Percentiles rank a stretch among this genome's conserved stretches.
Conservation (phyloP, 2,888 invertebrate species). For the Amblyjoppa fuscipennis region DNA sequence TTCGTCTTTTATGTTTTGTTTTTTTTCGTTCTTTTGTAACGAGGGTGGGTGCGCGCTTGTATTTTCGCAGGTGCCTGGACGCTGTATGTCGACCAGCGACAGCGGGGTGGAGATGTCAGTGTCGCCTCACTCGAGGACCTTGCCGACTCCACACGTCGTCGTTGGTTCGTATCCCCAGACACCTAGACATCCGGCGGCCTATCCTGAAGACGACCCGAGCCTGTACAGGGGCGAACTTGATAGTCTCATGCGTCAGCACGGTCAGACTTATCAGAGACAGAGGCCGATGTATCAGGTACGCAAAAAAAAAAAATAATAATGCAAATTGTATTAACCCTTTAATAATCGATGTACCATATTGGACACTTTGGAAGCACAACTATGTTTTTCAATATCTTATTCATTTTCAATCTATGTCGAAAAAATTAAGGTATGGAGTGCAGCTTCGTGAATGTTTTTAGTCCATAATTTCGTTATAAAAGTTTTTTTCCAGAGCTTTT, state of each 20-base stretch:
- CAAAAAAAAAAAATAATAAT: conserved; percentile 2
- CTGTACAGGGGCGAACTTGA: conserved; percentile 92
- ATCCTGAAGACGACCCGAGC: conserved; percentile 89
- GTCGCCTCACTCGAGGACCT: conserved; percentile 82
- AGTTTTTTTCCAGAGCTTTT: too few species aligned
- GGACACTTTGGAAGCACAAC: not conserved
- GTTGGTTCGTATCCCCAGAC: conserved; percentile 80
- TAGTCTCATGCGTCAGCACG: conserved; percentile 92
- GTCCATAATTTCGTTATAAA: not conserved
- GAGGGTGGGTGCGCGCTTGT: conserved; percentile 8
- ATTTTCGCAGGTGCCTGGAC: conserved; percentile 83
- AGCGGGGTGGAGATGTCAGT: conserved; percentile 86
- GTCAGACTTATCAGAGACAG: conserved; percentile 86
- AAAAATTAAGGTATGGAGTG: not conserved
- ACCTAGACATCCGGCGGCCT: conserved; percentile 84
- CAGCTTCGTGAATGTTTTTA: not conserved
- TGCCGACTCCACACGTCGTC: conserved; percentile 81
- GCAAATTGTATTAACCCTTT: not conserved
- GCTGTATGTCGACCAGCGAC: conserved; percentile 87
- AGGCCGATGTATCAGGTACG: conserved; percentile 82
- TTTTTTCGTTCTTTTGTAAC: conserved; percentile 14
- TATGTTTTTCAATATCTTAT: not conserved
- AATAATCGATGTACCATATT: not conserved
- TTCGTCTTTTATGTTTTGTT: conserved; percentile 14
- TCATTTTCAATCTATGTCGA: not conserved